Conservation (phyloP, 2,797 vertebrate species). For the Sorex maritimensis region DNA sequence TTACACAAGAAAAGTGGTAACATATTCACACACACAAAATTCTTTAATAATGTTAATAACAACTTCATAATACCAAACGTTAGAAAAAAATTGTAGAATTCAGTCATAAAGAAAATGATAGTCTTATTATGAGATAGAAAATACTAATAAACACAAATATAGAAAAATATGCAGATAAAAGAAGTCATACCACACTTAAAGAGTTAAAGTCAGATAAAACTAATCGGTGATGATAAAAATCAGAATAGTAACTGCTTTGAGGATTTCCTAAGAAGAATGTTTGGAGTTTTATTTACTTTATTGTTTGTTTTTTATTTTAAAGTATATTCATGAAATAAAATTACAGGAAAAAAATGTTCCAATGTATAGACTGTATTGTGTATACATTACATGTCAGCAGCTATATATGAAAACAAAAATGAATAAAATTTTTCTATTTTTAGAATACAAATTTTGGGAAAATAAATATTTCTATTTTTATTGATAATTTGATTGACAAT, state of each 20-base stretch:
- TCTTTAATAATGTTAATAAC: background rate
- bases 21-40: background rate
- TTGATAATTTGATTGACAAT: no score
- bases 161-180: background rate
- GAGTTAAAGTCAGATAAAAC: constrained; percentile 27
- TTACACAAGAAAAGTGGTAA: constrained; percentile 7
- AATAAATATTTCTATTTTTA: no score
- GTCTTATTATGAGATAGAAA: background rate
- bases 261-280: no score
- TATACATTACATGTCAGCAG: no score
- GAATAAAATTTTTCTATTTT: no score
- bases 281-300: no score
- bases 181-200: constrained; percentile 38
- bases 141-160: background rate
- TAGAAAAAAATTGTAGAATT: background rate
- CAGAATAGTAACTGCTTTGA: constrained; percentile 10
- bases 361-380: no score
- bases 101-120: background rate
- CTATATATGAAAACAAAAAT: no score
- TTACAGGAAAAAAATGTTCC: no score
- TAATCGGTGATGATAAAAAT: constrained; percentile 29
- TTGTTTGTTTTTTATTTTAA: no score
- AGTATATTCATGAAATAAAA: no score
- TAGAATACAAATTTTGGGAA: no score
- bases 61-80: constrained; percentile 1